These are phyloP conservation scores for Vollenhovia emeryi DNA, from an alignment of 1,140 invertebrate genomes.

Conservation along the genomic window DNA sequence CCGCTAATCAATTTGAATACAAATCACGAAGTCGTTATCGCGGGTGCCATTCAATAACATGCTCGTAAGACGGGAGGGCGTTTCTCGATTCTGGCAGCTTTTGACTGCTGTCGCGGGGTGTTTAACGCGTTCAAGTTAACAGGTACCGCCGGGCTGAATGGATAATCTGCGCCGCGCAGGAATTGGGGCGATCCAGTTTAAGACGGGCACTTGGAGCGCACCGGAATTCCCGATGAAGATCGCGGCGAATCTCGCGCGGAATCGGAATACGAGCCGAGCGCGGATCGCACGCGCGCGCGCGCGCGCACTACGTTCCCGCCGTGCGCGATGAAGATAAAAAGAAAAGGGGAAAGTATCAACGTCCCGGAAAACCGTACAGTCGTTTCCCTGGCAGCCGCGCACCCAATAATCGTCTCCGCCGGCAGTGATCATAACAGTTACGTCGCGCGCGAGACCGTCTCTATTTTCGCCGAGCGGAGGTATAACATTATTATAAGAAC, in stretches of 20 bases:
- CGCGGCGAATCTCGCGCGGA: constrained; percentile 1
- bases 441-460: constrained; percentile 23
- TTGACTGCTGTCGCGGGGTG: constrained; percentile 6
- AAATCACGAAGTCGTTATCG: neutral
- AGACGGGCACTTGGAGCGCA: constrained; percentile 21
- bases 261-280: constrained; percentile 26
- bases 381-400: constrained; percentile 14
- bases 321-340: neutral
- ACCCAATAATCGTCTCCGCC: constrained; percentile 60
- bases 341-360: neutral
- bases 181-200: constrained; percentile 25
- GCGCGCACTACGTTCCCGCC: neutral
- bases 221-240: constrained; percentile 41
- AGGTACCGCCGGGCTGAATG: constrained; percentile 38
- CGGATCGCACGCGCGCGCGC: neutral
- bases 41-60: neutral
- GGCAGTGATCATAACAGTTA: constrained; percentile 66
- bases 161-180: constrained; percentile 34
- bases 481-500: constrained; percentile 66
- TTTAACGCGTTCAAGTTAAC: constrained; percentile 47
- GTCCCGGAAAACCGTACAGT: neutral
- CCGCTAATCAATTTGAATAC: neutral
- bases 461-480: constrained; percentile 24
- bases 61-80: neutral
- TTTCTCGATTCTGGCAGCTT: neutral